Evolutionary conservation across 2,797 vertebrate genomes (phyloP), one percentile per base, ranked within the genome.

Genomic region (Xiphophorus birchmanni): DNA sequence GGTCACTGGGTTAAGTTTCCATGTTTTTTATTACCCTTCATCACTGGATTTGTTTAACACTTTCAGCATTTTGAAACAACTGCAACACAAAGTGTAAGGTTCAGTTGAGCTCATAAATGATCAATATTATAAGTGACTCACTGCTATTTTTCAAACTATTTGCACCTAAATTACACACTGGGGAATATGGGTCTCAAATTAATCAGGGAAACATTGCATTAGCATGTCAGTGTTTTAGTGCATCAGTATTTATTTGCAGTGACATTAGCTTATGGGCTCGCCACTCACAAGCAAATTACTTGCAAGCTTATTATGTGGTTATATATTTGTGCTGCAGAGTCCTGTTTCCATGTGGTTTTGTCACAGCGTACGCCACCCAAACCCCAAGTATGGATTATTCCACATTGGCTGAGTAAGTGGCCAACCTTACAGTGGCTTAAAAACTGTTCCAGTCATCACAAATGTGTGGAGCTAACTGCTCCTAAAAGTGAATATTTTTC

Each of bases 261-360:
- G 80, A 74, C 67, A 74, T 86, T 81, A 40, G 87, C 90, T 88
- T 77, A 74, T 78, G 76, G 79, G 89, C 78, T 86, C 67, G 86
- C 89, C 83, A 84, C 85, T 93, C 86, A 88, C 84, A 84, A 90
- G 87, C 79, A 80, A 84, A 91, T 91, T 86, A 86, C 91, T 89
- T 88, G 69, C 75, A 80, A 81, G 74, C 35, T 75, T 81, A 74
- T 87, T 88, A 85, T 75, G 79, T 87, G 86, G 92, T 93, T 91
- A 93, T 91, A 93, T 89, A 93, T 90, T 76, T 89, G 88, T 74
- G 80, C 82, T 91, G 91, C 93, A 94, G 92, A 90, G 80, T 88
- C 77, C 86, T 92, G 84, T 93, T 95, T 94, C 90, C 88, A 84
- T 92, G 90, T 85, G 88, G 89, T 91, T 95, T 94, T 88, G 93